Conservation (phyloP, 2,113 vertebrate species). For the Jaculus jaculus region DNA sequence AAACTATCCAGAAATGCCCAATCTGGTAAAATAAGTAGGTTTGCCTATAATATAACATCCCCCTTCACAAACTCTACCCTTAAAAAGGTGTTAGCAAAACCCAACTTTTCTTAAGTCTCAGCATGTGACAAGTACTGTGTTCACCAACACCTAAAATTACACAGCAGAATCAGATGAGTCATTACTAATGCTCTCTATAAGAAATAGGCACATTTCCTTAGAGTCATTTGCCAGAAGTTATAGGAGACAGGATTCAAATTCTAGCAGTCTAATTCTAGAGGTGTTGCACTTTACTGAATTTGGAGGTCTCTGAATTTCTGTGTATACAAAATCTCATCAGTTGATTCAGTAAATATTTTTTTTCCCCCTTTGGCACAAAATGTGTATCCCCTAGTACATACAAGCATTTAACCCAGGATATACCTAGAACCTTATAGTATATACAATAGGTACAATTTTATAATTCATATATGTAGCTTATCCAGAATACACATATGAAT, state of each 20-base stretch:
- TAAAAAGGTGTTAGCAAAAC: background rate
- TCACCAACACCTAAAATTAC: background rate
- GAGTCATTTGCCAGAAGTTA: background rate
- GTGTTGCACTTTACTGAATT: background rate
- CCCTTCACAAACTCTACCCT: background rate
- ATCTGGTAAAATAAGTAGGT: background rate
- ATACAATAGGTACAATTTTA: background rate
- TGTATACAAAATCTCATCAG: background rate
- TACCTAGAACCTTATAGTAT: background rate
- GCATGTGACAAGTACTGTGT: background rate
- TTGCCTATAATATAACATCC: background rate
- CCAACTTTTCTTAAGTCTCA: background rate
- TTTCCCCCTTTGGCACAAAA: background rate
- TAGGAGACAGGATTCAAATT: background rate
- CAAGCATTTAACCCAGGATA: too few relatives aligned
- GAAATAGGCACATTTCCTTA: background rate
- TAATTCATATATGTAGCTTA: background rate
- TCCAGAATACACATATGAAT: background rate
- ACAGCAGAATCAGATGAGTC: background rate
- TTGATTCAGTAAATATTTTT: background rate
- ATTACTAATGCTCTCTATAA: background rate
- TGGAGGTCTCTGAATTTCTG: background rate
- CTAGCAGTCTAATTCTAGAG: background rate
- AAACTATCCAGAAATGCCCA: background rate
- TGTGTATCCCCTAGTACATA: background rate